These are phyloP conservation scores for Artibeus jamaicensis DNA, from an alignment of 2,797 vertebrate species.

Conservation along the genomic window DNA sequence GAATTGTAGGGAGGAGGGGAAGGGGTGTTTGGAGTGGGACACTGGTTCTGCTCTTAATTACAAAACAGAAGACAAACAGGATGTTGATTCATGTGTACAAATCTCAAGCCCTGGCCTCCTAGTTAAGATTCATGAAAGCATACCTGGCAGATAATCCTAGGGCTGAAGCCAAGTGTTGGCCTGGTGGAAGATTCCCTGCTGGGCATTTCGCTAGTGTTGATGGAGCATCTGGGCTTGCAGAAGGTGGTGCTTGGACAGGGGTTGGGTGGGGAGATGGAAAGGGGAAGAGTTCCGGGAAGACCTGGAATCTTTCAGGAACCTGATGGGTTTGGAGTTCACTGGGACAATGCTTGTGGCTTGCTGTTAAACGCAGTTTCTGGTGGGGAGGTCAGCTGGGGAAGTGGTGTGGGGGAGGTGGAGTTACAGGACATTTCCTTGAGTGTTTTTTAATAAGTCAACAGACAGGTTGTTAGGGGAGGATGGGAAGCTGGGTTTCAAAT, in stretches of 20 bases:
- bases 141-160: neutral
- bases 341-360: neutral
- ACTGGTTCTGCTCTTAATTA: neutral
- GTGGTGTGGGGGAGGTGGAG: neutral
- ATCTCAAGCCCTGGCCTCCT: neutral
- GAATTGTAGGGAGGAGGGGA: neutral
- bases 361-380: neutral
- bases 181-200: neutral
- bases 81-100: slow-evolving; percentile 59
- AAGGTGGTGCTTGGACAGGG: neutral
- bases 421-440: neutral
- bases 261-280: neutral
- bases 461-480: neutral
- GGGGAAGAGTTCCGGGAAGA: neutral
- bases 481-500: neutral
- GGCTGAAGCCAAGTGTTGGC: neutral
- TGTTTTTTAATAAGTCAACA: neutral
- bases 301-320: neutral
- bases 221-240: neutral
- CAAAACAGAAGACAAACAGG: slow-evolving; percentile 54
- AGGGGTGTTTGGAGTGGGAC: neutral
- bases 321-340: neutral
- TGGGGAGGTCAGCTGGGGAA: neutral
- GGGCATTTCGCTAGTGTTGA: neutral
- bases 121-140: neutral